Conservation (phyloP, 2,888 invertebrate species). For the Meiosimyza decipiens region DNA sequence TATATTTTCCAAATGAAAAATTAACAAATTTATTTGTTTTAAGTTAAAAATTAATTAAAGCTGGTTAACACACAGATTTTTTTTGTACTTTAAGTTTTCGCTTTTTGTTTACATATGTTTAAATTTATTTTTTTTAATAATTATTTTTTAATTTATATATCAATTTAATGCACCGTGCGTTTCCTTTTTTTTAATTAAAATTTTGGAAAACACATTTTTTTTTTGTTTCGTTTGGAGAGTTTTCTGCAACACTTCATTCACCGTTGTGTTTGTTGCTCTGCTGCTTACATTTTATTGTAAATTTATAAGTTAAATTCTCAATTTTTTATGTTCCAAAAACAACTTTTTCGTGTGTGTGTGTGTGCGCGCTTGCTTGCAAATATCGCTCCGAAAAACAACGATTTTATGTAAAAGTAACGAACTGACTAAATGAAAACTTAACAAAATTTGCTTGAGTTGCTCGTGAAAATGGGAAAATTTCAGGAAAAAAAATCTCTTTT, state of each 20-base stretch:
- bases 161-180: too few relatives aligned
- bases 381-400: conserved; percentile 42
- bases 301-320: conserved; percentile 19
- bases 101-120: too few relatives aligned
- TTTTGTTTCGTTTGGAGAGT: not conserved
- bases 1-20: too few relatives aligned
- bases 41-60: too few relatives aligned
- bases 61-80: too few relatives aligned
- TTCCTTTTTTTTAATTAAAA: too few relatives aligned
- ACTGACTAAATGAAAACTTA: conserved; percentile 60
- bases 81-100: too few relatives aligned
- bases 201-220: conserved; percentile 7
- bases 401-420: conserved; percentile 61
- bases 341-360: conserved; percentile 19
- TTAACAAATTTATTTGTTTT: too few relatives aligned
- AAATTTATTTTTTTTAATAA: too few relatives aligned
- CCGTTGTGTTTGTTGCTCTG: conserved; percentile 2
- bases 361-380: conserved; percentile 40
- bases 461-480: conserved; percentile 45
- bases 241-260: conserved; percentile 3
- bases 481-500: not conserved
- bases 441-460: conserved; percentile 45
- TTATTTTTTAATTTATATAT: too few relatives aligned
- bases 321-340: not conserved
- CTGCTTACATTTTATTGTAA: conserved; percentile 18